Evolutionary conservation across 2,888 invertebrate species (phyloP).

Genomic region (Exocentrus adspersus): DNA sequence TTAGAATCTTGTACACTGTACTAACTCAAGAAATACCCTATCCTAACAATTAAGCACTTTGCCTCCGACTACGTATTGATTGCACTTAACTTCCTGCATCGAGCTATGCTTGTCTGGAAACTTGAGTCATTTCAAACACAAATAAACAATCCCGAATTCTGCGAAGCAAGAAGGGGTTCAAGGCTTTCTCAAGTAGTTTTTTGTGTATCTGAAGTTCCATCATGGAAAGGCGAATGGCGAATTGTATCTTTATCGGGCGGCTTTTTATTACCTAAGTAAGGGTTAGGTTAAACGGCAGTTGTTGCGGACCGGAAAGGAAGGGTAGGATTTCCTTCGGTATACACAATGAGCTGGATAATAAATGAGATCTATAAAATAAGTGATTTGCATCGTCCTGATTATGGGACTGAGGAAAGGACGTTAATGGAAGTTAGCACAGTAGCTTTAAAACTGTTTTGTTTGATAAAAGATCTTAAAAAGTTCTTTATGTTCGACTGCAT

Average conservation of each 20-base stretch:
- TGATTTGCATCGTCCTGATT: constrained; percentile 19
- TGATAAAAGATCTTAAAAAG: no score
- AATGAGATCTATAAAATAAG: constrained; percentile 18
- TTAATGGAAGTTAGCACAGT: no score
- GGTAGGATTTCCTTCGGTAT: constrained; percentile 24
- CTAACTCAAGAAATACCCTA: background rate
- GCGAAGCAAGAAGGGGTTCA: constrained; percentile 19
- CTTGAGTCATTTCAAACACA: constrained; percentile 21
- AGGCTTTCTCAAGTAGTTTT: constrained; percentile 17
- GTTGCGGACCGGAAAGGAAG: constrained; percentile 20
- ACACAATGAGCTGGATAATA: constrained; percentile 25
- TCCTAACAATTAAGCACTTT: background rate
- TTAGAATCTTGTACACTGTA: no score
- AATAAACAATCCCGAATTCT: constrained; percentile 21
- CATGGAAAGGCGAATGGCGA: constrained; percentile 25
- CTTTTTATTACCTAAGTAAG: constrained; percentile 25
- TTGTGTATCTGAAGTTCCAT: constrained; percentile 29
- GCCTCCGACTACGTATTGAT: background rate
- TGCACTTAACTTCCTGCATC: background rate
- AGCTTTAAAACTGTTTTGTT: no score
- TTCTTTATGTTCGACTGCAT: no score
- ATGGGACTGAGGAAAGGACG: constrained; percentile 8
- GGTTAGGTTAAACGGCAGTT: constrained; percentile 28
- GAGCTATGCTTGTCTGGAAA: constrained; percentile 12
- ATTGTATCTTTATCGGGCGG: constrained; percentile 29